Base-by-base conservation (phyloP, 2,797 vertebrate species). In the Trichosurus vulpecula region DNA sequence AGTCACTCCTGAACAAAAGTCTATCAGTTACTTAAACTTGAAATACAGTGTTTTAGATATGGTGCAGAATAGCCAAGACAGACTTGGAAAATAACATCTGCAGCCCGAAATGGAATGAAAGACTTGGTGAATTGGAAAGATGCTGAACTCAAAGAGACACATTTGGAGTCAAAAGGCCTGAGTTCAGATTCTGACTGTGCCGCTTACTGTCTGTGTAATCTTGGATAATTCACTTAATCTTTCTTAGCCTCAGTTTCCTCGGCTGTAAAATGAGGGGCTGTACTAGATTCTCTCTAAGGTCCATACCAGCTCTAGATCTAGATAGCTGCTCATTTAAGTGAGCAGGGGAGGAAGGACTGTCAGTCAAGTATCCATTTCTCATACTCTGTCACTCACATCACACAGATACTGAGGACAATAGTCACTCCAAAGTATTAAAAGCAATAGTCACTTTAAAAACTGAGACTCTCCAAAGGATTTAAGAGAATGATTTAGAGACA, bases 31-130 rank as follows among this genome's bases (percentile, higher is more conserved):
- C 92, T 91, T 58, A 87, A 92, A 94, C 81, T 91, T 90, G 55
- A 93, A 51, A n/a, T 91, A 47, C 51, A 95, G 12, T 93, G 57
- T 89, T 95, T 90, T 35, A 54, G 74, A 10, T 74, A 92, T 94
- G 81, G 92, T 66, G 96, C 30, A 55, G 94, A 93, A 92, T 91
- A 16, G 8, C n/a, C 94, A 90, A 95, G 87, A 93, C 27, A 52
- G 87, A 57, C 52, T 94, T 54, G 55, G n/a, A 81, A 51, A 29
- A 13, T 22, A 19, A 4, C 6, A 30, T 54, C 29, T 3, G 92
- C 92, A 91, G 93, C 47, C 41, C 4, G 5, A 3, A 13, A 0
- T 1, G n/a, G 13, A 53, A 0, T 0, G 35, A 81, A 87, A 87
- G 1, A 47, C 31, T 81, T 81, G 41, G 74, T 27, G 41, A 4